Evolutionary conservation across 23 tunicate species (phyloP).

Genomic region (Halocynthia roretzi): DNA sequence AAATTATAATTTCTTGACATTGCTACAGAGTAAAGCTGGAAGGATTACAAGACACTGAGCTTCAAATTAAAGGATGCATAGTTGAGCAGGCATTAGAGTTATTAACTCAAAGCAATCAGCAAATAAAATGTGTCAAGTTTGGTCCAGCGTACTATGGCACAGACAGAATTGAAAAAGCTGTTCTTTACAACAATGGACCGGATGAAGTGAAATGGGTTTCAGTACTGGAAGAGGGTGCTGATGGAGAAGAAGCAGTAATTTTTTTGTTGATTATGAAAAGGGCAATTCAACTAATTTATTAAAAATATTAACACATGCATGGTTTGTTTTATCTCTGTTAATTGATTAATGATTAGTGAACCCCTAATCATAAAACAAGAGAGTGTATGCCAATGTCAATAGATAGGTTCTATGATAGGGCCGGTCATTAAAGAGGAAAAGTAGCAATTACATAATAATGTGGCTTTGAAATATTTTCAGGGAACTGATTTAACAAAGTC

Average conservation of each 20-base stretch:
- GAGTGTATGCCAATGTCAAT: no score
- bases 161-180: slow-evolving; percentile 66
- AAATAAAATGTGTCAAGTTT: slow-evolving; percentile 52
- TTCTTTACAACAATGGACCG: slow-evolving; percentile 76
- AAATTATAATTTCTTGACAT: background rate
- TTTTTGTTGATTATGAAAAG: background rate
- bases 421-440: no score
- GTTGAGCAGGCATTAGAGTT: slow-evolving; percentile 77
- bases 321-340: no score
- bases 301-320: no score
- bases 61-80: slow-evolving; percentile 64
- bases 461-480: slow-evolving; percentile 25
- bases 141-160: slow-evolving; percentile 95
- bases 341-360: no score
- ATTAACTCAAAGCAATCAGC: slow-evolving; percentile 9
- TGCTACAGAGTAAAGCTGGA: slow-evolving; percentile 60
- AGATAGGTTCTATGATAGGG: no score
- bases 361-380: no score
- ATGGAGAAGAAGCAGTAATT: slow-evolving; percentile 97
- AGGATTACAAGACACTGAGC: slow-evolving; percentile 70
- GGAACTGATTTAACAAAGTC: slow-evolving; percentile 86
- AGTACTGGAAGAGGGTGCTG: slow-evolving; percentile 85
- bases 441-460: no score
- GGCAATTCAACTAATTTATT: no score
- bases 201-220: slow-evolving; percentile 94